Base-by-base conservation (phyloP, 2,888 invertebrate species). In the Phalangium opilio region DNA sequence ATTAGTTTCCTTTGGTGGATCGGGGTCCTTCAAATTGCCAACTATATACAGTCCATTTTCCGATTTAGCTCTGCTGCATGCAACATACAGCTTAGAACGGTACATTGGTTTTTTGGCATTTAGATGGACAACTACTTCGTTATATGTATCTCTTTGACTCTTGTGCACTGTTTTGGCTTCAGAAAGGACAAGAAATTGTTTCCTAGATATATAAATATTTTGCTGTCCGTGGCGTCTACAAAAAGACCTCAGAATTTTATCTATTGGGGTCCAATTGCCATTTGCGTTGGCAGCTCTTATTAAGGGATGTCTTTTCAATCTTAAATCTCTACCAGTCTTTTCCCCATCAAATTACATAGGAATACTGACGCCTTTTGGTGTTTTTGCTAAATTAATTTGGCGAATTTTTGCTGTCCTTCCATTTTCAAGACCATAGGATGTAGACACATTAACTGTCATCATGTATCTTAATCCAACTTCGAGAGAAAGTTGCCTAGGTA, bases 231-330 rank as follows among this genome's bases (percentile, higher is more conserved):
- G 27, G 27, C 27, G 27, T 27, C 27, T 27, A 27, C 27, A 27
- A 27, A 27, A 27, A 4, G 8, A 7, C 8, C 27, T 27, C 8
- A 27, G 5, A 27, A 27, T 27, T 27, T 27, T 27, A 27, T 46
- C 41, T 11, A 46, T 41, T 14, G 36, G 46, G 8, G 39, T 43
- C 35, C 35, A 42, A 27, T 27, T 27, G 5, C 8, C 27, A 27
- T 8, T 27, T 27, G 27, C 27, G 8, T 27, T 27, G 27, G 27
- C 8, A 27, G 27, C 27, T 27, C 27, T 4, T 7, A 27, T 27
- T 4, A 27, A 8, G 8, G 27, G 5, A 7, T 27, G 27, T 7
- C 27, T 27, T 27, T 27, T 27, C 8, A 27, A 27, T 27, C 27
- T 27, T 27, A 27, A 27, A 4, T 27, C 27, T 27, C 8, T 27